Conservation (phyloP, 2,113 vertebrate genomes). For the Periophthalmodon schlosseri region DNA sequence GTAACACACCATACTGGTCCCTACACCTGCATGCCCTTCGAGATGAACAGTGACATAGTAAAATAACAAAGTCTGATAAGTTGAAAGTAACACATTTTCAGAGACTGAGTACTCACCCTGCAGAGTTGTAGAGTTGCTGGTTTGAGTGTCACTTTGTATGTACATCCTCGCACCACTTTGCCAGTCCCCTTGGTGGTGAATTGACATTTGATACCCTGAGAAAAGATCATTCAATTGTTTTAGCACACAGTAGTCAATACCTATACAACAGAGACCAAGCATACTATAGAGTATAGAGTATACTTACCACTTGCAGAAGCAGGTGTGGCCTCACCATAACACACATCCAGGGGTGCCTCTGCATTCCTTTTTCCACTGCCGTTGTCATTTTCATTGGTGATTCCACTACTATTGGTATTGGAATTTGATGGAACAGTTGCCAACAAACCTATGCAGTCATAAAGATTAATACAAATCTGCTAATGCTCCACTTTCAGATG, state of each 20-base stretch:
- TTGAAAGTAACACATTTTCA: background rate
- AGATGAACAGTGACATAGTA: background rate
- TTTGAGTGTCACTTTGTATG: constrained; percentile 59
- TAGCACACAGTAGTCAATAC: background rate
- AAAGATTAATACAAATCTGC: background rate
- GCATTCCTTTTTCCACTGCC: constrained; percentile 10
- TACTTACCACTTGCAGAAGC: constrained; percentile 54
- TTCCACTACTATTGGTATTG: constrained; percentile 4
- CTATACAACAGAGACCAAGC: background rate
- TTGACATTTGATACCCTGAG: constrained; percentile 67
- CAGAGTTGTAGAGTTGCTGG: constrained; percentile 38
- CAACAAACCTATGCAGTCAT: constrained; percentile 65
- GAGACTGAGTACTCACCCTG: constrained; percentile 52
- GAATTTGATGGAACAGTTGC: constrained; percentile 74
- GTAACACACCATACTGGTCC: constrained; percentile 59
- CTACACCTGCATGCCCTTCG: constrained; percentile 49
- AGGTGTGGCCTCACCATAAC: constrained; percentile 45
- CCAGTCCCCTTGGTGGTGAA: constrained; percentile 68
- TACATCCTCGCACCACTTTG: constrained; percentile 66
- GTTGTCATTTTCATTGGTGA: constrained; percentile 27
- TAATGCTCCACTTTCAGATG: background rate
- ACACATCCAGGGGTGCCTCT: constrained; percentile 50
- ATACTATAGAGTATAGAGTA: background rate
- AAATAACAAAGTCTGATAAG: background rate
- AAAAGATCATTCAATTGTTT: background rate